Evolutionary conservation across 2,113 vertebrate species (phyloP), one percentile per base, ranked within the genome.

Genomic region (Caranx ignobilis): DNA sequence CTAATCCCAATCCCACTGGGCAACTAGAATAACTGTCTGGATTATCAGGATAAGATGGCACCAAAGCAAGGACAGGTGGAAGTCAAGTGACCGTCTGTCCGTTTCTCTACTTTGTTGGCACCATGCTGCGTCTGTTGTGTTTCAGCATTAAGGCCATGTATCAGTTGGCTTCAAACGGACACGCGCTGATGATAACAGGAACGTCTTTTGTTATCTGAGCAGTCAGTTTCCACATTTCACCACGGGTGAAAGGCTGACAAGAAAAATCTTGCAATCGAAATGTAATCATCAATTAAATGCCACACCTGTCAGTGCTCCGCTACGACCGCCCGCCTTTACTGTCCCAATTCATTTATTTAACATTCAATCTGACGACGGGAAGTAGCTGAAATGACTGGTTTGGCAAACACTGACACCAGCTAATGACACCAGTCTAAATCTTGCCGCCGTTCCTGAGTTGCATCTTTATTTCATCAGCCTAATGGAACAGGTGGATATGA

Each of bases 1-100:
- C 18, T 85, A 90, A 90, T 90, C 75, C 73, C 81, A 86, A 81
- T 77, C 75, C 56, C 56, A 71, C 61, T 75, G 45, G 62, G 64
- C 43, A 54, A 52, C 62, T 60, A 78, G 81, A 78, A 77, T 35
- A 73, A 71, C 67, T 50, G 69, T 86, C 75, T 75, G 83, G 90
- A 92, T 92, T 84, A 91, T 77, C 68, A 56, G 82, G 85, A 80
- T 85, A 80, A 82, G 5, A 78, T 64, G 73, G 63, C 45, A 26
- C 35, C 56, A 52, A 12, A 31, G 18, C 39, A 71, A 82, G 77
- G 59, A 75, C 86, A 87, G 81, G 79, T 84, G 77, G 75, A 63
- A 67, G 61, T 60, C 56, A 71, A 47, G 26, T 74, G 68, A 41
- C 60, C 18, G n/a, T 86, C 79, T 67, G 70, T 55, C 60, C 77